Evolutionary conservation across 2,888 invertebrate species (phyloP), one percentile per base, ranked within the genome.

Genomic region (Creontiades dilutus): DNA sequence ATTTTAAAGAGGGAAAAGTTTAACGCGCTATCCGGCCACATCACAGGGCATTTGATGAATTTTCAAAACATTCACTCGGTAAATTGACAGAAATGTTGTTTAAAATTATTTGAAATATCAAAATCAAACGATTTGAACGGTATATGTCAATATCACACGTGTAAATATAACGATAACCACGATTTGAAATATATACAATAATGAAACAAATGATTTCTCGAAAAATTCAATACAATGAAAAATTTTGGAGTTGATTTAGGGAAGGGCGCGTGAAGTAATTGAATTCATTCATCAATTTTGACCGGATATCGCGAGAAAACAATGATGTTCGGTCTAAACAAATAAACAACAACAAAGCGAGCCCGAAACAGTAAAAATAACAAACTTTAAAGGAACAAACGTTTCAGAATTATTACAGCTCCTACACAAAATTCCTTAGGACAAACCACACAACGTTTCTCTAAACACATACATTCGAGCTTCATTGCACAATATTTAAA

Each of bases 381-480:
- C 37, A 37, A 37, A 37, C 5, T 16, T 57, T 16, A n/a, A 57
- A 57, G 57, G 57, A 57, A 57, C 57, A 57, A 57, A 57, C 16
- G 57, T 57, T 57, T 57, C 57, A 57, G 57, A n/a, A 57, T 57
- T 57, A 37, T 37, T 37, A 57, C 57, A 57, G 57, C 57, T n/a
- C n/a, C n/a, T 37, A 2, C 37, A 37, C 37, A 37, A 37, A 37
- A 37, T 37, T 37, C 37, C 37, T 37, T 37, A 37, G 7, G 37
- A 37, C 37, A 37, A 37, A 37, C 37, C 37, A 37, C 37, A 37
- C 37, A 37, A 7, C 37, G 37, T 37, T 37, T 37, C 37, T 37
- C 37, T 37, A 37, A 37, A 37, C 37, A 37, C 37, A 37, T 7
- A 37, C 7, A 37, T 7, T 37, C 37, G 37, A 57, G n/a, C 7